Conservation (phyloP, 2,113 vertebrate genomes). For the Mobula birostris region DNA sequence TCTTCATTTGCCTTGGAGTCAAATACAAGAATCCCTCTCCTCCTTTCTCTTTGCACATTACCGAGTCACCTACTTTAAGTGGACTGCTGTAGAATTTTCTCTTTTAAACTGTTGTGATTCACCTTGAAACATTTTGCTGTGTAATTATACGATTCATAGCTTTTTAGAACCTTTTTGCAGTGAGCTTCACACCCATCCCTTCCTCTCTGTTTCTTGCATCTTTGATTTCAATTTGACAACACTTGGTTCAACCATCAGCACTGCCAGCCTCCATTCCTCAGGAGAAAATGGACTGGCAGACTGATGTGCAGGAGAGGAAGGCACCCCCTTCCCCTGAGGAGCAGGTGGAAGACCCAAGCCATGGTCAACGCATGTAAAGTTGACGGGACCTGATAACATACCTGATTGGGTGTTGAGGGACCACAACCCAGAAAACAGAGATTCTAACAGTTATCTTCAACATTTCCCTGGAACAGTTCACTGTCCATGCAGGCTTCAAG, state of each 20-base stretch:
- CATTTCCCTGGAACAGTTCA: no score
- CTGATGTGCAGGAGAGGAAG: no score
- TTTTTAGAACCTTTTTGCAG: not conserved
- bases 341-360: no score
- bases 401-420: no score
- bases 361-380: no score
- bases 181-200: not conserved
- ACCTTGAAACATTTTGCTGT: not conserved
- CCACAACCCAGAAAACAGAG: no score
- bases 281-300: not conserved
- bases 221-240: not conserved
- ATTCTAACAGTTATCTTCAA: no score
- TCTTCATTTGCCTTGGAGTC: no score
- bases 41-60: not conserved
- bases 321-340: no score
- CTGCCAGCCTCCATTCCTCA: not conserved
- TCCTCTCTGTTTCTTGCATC: not conserved
- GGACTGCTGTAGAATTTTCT: not conserved
- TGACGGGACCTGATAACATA: no score
- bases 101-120: not conserved
- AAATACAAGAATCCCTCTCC: not conserved
- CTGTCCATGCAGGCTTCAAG: no score
- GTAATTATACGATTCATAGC: not conserved
- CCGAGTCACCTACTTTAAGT: not conserved
- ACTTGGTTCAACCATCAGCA: not conserved